Evolutionary conservation across 2,797 vertebrate genomes (phyloP).

Genomic region (Tiaroga cobitis): DNA sequence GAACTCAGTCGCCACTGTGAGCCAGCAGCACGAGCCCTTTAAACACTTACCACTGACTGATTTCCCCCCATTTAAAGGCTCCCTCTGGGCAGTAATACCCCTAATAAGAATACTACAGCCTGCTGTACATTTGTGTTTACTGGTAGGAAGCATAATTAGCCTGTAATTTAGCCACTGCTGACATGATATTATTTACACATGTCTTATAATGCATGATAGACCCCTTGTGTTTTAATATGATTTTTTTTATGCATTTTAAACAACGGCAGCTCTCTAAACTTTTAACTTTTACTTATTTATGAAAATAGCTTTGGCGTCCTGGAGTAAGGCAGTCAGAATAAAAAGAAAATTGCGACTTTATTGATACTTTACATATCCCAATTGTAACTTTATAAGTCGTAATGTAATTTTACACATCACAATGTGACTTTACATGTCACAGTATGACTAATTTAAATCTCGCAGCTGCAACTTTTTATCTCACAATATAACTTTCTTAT

Average conservation of each 20-base stretch:
- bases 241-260: conserved; percentile 32
- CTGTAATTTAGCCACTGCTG: conserved; percentile 52
- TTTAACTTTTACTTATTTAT: neutral
- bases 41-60: conserved; percentile 47
- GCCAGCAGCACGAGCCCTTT: conserved; percentile 31
- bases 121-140: conserved; percentile 49
- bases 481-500: neutral
- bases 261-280: neutral
- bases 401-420: neutral
- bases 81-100: conserved; percentile 34
- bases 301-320: neutral
- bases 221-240: conserved; percentile 46
- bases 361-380: neutral
- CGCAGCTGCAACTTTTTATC: neutral
- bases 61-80: conserved; percentile 39
- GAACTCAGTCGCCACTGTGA: neutral
- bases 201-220: conserved; percentile 50
- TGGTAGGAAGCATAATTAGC: conserved; percentile 53
- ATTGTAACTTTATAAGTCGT: neutral
- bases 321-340: neutral
- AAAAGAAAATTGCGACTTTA: neutral
- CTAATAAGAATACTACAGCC: conserved; percentile 40
- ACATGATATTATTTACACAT: conserved; percentile 53
- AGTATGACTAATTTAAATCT: neutral
- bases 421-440: neutral